These are phyloP conservation scores for Dendronephthya gigantea DNA, from an alignment of 64 coral and sea anemone genomes.

Conservation along the genomic window DNA sequence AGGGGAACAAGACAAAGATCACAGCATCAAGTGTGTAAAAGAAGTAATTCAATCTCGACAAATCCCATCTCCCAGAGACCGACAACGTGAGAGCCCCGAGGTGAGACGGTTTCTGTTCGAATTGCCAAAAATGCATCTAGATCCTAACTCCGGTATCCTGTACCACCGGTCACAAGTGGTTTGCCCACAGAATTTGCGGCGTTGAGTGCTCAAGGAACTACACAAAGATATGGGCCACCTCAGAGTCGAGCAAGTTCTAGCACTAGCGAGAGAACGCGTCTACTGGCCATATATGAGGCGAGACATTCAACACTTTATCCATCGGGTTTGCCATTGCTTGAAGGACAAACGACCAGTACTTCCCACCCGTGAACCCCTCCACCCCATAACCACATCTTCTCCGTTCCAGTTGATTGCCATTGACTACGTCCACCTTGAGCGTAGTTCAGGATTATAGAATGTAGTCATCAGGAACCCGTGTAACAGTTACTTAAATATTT, in stretches of 20 bases:
- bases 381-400: too few relatives aligned
- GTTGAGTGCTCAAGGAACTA: not conserved
- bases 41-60: not conserved
- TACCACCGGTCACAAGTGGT: not conserved
- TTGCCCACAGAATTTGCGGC: not conserved
- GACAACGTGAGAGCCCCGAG: not conserved
- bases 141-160: not conserved
- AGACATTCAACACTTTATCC: too few relatives aligned
- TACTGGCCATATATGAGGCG: too few relatives aligned
- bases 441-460: too few relatives aligned
- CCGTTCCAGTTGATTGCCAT: too few relatives aligned
- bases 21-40: not conserved
- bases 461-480: too few relatives aligned
- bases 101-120: not conserved
- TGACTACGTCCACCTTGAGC: too few relatives aligned
- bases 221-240: not conserved
- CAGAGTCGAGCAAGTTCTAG: not conserved
- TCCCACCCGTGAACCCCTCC: too few relatives aligned
- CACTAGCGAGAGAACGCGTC: not conserved
- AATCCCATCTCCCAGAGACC: not conserved
- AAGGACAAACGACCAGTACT: too few relatives aligned
- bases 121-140: conserved; percentile 2
- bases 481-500: too few relatives aligned
- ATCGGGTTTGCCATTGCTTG: too few relatives aligned
- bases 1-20: not conserved